A percentile compares a stretch with the other conserved stretches of the same genome.
These are phyloP conservation scores for Scarus forsteni DNA, from an alignment of 2,797 vertebrate species.

Conservation along the genomic window DNA sequence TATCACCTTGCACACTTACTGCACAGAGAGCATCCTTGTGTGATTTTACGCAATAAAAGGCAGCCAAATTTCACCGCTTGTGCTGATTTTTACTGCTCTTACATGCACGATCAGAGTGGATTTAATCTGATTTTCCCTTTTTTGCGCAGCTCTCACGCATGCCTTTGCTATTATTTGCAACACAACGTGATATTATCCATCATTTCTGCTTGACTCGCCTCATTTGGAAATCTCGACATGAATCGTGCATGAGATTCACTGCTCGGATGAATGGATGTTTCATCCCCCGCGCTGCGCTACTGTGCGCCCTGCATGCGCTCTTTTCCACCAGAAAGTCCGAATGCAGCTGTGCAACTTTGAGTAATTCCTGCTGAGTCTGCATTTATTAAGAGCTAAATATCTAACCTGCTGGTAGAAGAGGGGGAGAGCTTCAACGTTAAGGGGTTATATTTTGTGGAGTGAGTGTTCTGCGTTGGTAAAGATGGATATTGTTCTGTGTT, in stretches of 20 bases:
- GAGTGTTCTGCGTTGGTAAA: constrained; percentile 36
- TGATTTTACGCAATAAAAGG: constrained; percentile 22
- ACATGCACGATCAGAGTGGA: constrained; percentile 26
- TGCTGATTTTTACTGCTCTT: constrained; percentile 29
- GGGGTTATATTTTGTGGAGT: constrained; percentile 71
- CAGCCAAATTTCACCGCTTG: not conserved
- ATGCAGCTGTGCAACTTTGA: constrained; percentile 73
- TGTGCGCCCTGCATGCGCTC: constrained; percentile 41
- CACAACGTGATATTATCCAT: constrained; percentile 1
- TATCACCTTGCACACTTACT: constrained; percentile 73
- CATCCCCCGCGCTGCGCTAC: constrained; percentile 25
- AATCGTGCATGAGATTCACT: constrained; percentile 46
- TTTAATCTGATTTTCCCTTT: constrained; percentile 34
- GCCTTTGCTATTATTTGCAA: constrained; percentile 15
- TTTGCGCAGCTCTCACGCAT: constrained; percentile 28
- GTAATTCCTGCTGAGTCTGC: constrained; percentile 85
- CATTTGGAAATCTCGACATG: constrained; percentile 23
- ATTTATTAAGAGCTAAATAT: constrained; percentile 61
- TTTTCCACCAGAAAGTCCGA: constrained; percentile 63
- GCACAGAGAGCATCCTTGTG: constrained; percentile 52
- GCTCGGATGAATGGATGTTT: constrained; percentile 53
- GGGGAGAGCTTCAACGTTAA: constrained; percentile 52
- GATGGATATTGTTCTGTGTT: constrained; percentile 72
- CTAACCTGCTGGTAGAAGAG: constrained; percentile 46
- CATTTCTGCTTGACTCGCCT: constrained; percentile 42